Evolutionary conservation across 2,888 invertebrate genomes (phyloP), one percentile per base, ranked within the genome.

Genomic region (Dicyrtomina minuta): DNA sequence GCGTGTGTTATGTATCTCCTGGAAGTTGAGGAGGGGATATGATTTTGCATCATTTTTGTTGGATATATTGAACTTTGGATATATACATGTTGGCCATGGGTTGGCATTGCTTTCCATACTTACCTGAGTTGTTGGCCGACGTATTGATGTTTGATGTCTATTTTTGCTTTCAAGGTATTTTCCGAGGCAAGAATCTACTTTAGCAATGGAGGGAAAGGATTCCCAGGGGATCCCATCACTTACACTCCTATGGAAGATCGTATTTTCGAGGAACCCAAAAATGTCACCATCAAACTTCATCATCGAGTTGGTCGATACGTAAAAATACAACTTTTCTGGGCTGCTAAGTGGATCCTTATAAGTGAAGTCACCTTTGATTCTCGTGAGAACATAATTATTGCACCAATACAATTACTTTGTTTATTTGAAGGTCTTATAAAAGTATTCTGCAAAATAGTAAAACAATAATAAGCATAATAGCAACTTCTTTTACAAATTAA

Each of bases 341-440:
- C 91, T 2, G 87, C 90, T 17, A 85, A 88, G 67, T 95, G 95
- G 94, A 89, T 95, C 78, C 88, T 95, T 83, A 87, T 96, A 80
- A 93, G 93, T 82, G 95, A 96, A 83, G 86, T 95, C 74, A 88
- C 90, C 68, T 95, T 95, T 82, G 89, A 90, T 79, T 93, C 93
- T 26, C 85, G 90, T 90, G 74, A 84, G 84, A 83, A 62, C 46
- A 64, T 61, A 41, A 10, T n/a, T n/a, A n/a, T n/a, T n/a, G n/a
- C n/a, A n/a, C n/a, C n/a, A n/a, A n/a, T n/a, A n/a, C n/a, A n/a
- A n/a, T n/a, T n/a, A n/a, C n/a, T n/a, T n/a, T n/a, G n/a, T n/a
- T n/a, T n/a, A n/a, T n/a, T n/a, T n/a, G n/a, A n/a, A n/a, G n/a
- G n/a, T n/a, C n/a, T n/a, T n/a, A n/a, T n/a, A n/a, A n/a, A n/a